A percentile compares a stretch with the other conserved stretches of the same genome.
phyloP scores from a whole-genome alignment of 2,888 invertebrate genomes.

The Latrodectus elegans region DNA sequence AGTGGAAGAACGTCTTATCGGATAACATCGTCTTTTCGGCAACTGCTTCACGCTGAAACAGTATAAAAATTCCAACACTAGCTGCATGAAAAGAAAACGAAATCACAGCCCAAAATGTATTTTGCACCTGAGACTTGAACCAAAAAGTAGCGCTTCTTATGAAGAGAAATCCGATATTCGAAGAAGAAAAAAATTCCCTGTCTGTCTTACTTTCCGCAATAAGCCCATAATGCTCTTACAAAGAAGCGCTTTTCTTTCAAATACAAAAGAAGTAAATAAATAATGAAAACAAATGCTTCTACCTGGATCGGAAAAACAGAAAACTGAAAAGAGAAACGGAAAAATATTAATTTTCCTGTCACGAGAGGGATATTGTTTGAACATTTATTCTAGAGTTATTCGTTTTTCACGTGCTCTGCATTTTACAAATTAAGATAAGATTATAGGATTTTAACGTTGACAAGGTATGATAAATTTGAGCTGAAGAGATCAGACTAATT shows the following conservation, averaged over 20 bases:
- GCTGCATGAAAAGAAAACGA: slow-evolving; percentile 15
- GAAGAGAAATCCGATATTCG: slow-evolving; percentile 2
- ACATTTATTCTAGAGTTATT: too few species aligned
- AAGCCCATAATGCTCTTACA: background rate
- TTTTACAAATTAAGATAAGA: too few species aligned
- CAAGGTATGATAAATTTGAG: too few species aligned
- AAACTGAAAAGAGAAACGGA: background rate
- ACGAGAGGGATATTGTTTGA: too few species aligned
- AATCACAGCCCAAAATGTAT: slow-evolving; percentile 17
- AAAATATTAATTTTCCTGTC: background rate
- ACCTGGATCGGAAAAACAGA: background rate
- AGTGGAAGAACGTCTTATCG: slow-evolving; percentile 11
- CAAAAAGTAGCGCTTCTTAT: slow-evolving; percentile 24
- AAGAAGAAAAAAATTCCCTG: background rate
- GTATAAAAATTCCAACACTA: background rate
- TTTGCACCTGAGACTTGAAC: slow-evolving; percentile 16
- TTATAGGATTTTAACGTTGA: too few species aligned
- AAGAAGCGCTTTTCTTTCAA: background rate
- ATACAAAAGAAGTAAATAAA: background rate
- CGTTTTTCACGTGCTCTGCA: too few species aligned
- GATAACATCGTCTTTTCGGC: background rate
- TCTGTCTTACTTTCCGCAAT: background rate
- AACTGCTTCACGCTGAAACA: background rate
- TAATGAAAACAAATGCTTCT: background rate
- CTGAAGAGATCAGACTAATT: too few species aligned